Conservation (phyloP, 2,113 vertebrate genomes). For the Otocyon megalotis region DNA sequence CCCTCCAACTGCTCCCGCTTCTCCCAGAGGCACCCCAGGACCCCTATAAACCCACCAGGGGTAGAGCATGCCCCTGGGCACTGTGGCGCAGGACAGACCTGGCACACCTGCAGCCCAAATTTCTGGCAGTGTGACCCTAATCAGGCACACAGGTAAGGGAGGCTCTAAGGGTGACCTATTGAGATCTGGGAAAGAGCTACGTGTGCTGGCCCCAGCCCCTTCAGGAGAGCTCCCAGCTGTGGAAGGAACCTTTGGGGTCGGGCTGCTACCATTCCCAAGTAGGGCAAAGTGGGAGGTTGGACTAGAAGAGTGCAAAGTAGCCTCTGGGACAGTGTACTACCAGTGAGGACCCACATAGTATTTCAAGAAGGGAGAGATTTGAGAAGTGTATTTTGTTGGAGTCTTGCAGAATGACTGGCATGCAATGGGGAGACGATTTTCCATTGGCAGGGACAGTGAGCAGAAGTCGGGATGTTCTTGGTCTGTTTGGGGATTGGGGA, state of each 20-base stretch:
- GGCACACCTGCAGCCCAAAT: not conserved
- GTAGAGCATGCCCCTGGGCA: not conserved
- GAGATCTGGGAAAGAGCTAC: not conserved
- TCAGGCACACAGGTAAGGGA: not conserved
- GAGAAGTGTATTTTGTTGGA: not conserved
- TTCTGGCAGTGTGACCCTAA: not conserved
- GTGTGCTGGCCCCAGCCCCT: not conserved
- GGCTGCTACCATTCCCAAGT: not conserved
- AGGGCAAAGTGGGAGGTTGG: not conserved
- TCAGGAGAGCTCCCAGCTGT: no score
- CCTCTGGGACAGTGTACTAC: not conserved
- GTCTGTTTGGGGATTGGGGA: not conserved
- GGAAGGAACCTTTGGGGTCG: not conserved
- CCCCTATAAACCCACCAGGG: not conserved
- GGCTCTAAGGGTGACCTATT: not conserved
- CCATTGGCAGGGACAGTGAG: not conserved
- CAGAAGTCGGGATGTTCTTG: not conserved
- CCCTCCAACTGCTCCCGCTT: not conserved
- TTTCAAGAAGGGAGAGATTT: not conserved
- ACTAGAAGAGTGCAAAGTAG: not conserved
- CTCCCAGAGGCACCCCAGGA: not conserved
- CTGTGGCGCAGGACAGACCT: not conserved
- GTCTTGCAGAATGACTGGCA: not conserved
- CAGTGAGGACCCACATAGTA: not conserved
- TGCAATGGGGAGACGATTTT: not conserved